Evolutionary conservation across 64 coral and sea anemone species (phyloP).

Genomic region (Astreopora myriophthalma): DNA sequence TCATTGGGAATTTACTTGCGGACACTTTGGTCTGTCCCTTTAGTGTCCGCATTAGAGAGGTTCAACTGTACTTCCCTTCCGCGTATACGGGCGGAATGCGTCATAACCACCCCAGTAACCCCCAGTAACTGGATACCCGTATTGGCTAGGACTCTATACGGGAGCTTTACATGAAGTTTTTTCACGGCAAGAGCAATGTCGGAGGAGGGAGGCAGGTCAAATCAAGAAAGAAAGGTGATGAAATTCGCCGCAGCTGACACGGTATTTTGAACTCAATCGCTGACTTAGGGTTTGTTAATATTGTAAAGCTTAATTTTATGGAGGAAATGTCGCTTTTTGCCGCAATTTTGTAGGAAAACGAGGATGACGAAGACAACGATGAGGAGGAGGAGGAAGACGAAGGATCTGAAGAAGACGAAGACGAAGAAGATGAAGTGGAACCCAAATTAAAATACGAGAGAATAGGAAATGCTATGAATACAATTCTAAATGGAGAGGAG

Average conservation of each 20-base stretch:
- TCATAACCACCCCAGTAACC: too few species aligned
- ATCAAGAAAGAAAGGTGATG: not conserved
- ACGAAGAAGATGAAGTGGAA: constrained; percentile 92
- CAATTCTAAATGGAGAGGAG: constrained; percentile 85
- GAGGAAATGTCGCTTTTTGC: not conserved
- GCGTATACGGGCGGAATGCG: too few species aligned
- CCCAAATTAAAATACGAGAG: constrained; percentile 98
- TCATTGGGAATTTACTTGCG: too few species aligned
- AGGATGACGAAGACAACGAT: not conserved
- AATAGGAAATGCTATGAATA: constrained; percentile 94
- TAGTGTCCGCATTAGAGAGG: too few species aligned
- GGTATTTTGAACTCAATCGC: not conserved
- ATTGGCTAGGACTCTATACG: not conserved
- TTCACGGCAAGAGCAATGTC: too few species aligned
- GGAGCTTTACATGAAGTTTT: too few species aligned
- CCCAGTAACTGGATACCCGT: not conserved
- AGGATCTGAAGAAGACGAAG: constrained; percentile 52
- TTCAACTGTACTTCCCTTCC: too few species aligned
- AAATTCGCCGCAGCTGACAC: not conserved
- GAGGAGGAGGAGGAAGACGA: constrained; percentile 64
- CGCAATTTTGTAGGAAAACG: not conserved
- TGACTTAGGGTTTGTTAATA: not conserved
- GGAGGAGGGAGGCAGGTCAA: not conserved
- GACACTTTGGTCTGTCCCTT: too few species aligned
- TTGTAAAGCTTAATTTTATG: not conserved